These are phyloP conservation scores for Folsomia manolachei DNA, from an alignment of 2,888 invertebrate genomes.

Conservation along the genomic window DNA sequence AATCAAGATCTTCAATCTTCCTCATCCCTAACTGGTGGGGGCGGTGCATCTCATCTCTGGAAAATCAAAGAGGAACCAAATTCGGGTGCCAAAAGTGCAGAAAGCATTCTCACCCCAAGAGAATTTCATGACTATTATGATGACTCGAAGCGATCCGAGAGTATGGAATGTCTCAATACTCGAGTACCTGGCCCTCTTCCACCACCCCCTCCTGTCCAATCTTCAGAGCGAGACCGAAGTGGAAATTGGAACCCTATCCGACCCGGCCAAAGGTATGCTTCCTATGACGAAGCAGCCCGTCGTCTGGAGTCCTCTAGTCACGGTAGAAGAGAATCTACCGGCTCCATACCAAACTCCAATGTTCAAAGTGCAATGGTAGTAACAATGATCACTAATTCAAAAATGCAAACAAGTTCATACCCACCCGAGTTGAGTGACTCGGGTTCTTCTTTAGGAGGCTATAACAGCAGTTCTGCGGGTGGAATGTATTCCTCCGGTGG, in stretches of 20 bases:
- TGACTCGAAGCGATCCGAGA: conserved; percentile 43
- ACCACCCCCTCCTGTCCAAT: not conserved
- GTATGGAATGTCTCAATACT: conserved; percentile 48
- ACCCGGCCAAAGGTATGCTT: conserved; percentile 48
- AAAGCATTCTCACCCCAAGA: conserved; percentile 40
- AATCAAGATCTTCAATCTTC: conserved; percentile 50
- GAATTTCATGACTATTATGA: conserved; percentile 28
- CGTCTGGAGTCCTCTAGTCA: conserved; percentile 63
- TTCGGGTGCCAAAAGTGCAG: conserved; percentile 49
- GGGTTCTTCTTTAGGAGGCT: not conserved
- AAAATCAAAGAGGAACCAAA: conserved; percentile 45
- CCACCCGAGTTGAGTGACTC: conserved; percentile 9
- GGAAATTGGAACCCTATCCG: conserved; percentile 38
- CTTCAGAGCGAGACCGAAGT: conserved; percentile 19
- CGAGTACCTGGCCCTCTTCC: too few relatives aligned
- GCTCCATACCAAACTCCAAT: conserved; percentile 58
- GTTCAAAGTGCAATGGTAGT: conserved; percentile 41
- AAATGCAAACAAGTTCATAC: not conserved
- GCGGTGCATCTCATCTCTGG: conserved; percentile 28
- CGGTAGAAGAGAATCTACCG: conserved; percentile 65
- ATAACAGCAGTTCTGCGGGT: not conserved
- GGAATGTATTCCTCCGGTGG: not conserved
- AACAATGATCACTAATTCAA: conserved; percentile 40
- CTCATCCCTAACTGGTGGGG: too few relatives aligned
- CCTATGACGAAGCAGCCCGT: conserved; percentile 51